Evolutionary conservation across 2,888 invertebrate genomes (phyloP).

Genomic region (Prenolepis imparis): DNA sequence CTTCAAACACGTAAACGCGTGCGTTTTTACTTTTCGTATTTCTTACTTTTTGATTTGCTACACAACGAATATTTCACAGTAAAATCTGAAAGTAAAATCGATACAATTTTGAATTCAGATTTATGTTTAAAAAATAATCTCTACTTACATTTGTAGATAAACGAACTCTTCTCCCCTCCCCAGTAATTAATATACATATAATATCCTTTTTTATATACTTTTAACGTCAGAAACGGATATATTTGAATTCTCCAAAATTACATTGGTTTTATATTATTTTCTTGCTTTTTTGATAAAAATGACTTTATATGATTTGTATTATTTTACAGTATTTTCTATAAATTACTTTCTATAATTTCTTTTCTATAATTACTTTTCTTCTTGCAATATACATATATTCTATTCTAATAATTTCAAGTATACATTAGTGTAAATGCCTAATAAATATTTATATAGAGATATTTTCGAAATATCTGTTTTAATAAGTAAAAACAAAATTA

Average conservation of each 20-base stretch:
- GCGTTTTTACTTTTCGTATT: slow-evolving; percentile 8
- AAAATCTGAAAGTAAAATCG: neutral
- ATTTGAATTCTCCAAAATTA: neutral
- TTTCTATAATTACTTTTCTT: too few species aligned
- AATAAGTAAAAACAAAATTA: neutral
- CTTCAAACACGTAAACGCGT: neutral
- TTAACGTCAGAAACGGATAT: too few species aligned
- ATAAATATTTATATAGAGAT: neutral
- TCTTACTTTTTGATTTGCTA: neutral
- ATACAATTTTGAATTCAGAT: neutral
- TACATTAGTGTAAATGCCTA: too few species aligned
- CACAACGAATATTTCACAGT: neutral
- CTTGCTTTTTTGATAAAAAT: neutral
- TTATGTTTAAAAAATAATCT: neutral
- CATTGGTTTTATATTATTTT: neutral
- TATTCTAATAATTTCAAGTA: neutral
- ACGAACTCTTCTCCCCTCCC: neutral
- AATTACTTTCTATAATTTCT: neutral
- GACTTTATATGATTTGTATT: neutral
- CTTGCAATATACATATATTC: too few species aligned
- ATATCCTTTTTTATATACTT: neutral
- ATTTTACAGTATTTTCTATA: neutral
- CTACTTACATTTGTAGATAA: neutral
- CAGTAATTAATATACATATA: neutral
- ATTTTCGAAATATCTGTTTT: neutral